Conservation (phyloP, 2,113 vertebrate species). For the Colinus virginianus region DNA sequence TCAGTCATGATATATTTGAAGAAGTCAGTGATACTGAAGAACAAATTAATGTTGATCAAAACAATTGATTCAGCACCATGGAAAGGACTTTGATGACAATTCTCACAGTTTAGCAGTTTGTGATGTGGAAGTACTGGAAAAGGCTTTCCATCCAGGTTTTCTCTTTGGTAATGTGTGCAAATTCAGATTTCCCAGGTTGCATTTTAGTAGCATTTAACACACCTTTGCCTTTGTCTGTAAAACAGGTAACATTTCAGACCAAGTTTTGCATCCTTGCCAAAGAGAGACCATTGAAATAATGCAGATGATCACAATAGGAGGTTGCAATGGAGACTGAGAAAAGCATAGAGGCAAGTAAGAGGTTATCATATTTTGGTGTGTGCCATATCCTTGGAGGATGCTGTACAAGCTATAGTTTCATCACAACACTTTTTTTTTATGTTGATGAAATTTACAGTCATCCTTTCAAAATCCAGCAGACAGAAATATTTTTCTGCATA, state of each 20-base stretch:
- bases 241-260: not conserved
- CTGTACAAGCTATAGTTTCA: not conserved
- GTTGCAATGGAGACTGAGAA: not conserved
- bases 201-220: too few relatives aligned
- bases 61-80: too few relatives aligned
- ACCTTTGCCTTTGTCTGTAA: not conserved
- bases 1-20: too few relatives aligned
- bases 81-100: too few relatives aligned
- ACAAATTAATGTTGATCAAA: too few relatives aligned
- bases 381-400: not conserved
- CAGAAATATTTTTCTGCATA: not conserved
- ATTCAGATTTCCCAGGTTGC: too few relatives aligned
- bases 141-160: not conserved
- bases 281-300: not conserved
- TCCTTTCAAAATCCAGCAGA: not conserved
- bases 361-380: not conserved
- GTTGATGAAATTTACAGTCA: too few relatives aligned
- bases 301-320: not conserved
- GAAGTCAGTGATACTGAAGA: too few relatives aligned
- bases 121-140: not conserved
- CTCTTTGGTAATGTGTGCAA: not conserved
- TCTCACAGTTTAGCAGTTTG: not conserved
- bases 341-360: not conserved
- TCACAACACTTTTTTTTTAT: not conserved
- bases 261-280: not conserved